Evolutionary conservation across 2,113 vertebrate species (phyloP), one percentile per base, ranked within the genome.

Genomic region (Periophthalmodon schlosseri): DNA sequence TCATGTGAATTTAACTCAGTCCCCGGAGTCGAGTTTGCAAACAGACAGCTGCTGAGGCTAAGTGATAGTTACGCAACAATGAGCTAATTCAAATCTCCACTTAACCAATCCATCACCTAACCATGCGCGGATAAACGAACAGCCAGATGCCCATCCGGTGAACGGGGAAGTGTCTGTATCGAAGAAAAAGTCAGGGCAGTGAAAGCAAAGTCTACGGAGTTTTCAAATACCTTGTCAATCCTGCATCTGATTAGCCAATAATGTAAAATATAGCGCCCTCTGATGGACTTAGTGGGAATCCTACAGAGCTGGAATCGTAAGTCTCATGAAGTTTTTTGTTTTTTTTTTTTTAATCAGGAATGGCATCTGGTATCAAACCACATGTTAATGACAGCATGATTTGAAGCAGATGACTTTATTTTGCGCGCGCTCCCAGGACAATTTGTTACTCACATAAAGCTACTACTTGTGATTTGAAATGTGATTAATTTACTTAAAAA

Each of bases 1-100:
- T 20, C 68, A 60, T 34, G 63, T 39, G 54, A 60, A 54, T 73
- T 68, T 73, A 57, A 71, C 71, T n/a, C 73, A 61, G 56, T 73
- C 72, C 23, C 46, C 50, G 72, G 80, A 79, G 76, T 84, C 69
- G 75, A 57, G 60, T 81, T 68, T 56, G 33, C 68, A 76, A 70
- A 78, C 12, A 83, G 80, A 76, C 88, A 87, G 85, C 86, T 87
- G 87, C 77, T 50, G 47, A 57, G 28, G 64, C 60, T 69, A 83
- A 76, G 69, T 73, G 61, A 67, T 44, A 57, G 46, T 68, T 12
- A 6, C 16, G 52, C 50, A 79, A 72, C 63, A 74, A 76, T 83
- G 33, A 80, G 34, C 70, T 57, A 70, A 79, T 78, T 69, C 73
- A 81, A 74, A 81, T 74, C 18, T n/a, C 63, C 11, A 63, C 10